phyloP scores from a whole-genome alignment of 2,113 vertebrate species.

The Pituophis catenifer region DNA sequence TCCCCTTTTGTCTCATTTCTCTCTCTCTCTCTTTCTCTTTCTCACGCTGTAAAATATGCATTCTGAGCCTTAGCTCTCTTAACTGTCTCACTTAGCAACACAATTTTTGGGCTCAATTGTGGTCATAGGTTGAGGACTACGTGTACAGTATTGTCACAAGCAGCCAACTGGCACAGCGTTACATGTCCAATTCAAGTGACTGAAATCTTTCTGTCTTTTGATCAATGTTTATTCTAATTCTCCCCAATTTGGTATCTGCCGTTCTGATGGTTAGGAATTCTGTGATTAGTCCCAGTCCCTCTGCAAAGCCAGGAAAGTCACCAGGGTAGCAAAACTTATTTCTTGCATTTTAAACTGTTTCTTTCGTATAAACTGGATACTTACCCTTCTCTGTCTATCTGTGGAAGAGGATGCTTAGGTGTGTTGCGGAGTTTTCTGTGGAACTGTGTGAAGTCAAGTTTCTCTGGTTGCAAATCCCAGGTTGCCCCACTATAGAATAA shows the following conservation, averaged over 20 bases:
- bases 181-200: background rate
- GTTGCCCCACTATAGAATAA: conserved; percentile 80
- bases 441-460: conserved; percentile 93
- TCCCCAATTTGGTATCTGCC: background rate
- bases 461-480: conserved; percentile 96
- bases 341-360: background rate
- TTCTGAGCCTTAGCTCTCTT: background rate
- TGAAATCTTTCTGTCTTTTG: background rate
- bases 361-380: background rate
- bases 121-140: too few species aligned
- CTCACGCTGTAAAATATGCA: background rate
- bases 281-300: background rate
- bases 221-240: background rate
- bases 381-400: conserved; percentile 95
- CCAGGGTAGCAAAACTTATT: background rate
- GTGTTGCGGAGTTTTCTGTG: conserved; percentile 83
- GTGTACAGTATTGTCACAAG: background rate
- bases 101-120: too few species aligned
- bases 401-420: conserved; percentile 85
- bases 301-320: background rate
- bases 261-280: background rate
- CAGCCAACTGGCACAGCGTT: background rate
- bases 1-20: too few species aligned
- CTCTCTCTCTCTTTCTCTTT: background rate
- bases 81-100: too few species aligned